Evolutionary conservation across 2,113 vertebrate genomes (phyloP), one percentile per base, ranked within the genome.

Genomic region (Oplegnathus fasciatus): DNA sequence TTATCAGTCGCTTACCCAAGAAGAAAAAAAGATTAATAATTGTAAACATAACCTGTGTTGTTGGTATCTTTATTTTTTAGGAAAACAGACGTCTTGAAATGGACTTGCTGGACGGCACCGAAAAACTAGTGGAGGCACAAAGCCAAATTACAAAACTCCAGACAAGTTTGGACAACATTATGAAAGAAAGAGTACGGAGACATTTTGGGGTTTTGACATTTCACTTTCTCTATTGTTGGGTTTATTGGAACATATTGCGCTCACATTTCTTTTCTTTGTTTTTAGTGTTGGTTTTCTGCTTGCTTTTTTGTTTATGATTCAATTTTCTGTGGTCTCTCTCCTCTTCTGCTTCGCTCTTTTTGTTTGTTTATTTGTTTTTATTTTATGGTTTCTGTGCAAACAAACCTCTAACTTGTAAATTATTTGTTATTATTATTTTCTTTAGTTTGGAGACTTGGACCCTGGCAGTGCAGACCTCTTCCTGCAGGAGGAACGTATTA

Each of bases 371-470:
- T 40, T 60, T 54, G 2, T 28, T 34, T 65, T 20, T 78, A 5
- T 40, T 52, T 32, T 10, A 20, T 24, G 20, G 0, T 76, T 44
- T 69, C 18, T 52, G 1, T 37, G 22, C 24, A 50, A 32, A 61
- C 3, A 48, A 28, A 20, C 11, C 18, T 4, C n/a, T 55, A 22
- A 44, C 15, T 34, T 60, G 1, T 50, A 3, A 55, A 18, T 78
- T 7, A n/a, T 75, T 0, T 37, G 6, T 0, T 88, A 3, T 83
- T 37, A 37, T 0, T 88, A 3, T 83, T 6, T 72, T 77, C 83
- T 93, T 26, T 89, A 99, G 98, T 98, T 98, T 82, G 98, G 97
- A 34, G 97, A 98, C 84, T 91, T 99, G 58, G 98, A 99, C 72
- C 97, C 97, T 37, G 94, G 85, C 91, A 97, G 96, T 1, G 96